Percentiles rank a stretch among this genome's conserved stretches.
phyloP scores from a whole-genome alignment of 2,888 invertebrate species.

The Agonopterix subpropinquella region DNA sequence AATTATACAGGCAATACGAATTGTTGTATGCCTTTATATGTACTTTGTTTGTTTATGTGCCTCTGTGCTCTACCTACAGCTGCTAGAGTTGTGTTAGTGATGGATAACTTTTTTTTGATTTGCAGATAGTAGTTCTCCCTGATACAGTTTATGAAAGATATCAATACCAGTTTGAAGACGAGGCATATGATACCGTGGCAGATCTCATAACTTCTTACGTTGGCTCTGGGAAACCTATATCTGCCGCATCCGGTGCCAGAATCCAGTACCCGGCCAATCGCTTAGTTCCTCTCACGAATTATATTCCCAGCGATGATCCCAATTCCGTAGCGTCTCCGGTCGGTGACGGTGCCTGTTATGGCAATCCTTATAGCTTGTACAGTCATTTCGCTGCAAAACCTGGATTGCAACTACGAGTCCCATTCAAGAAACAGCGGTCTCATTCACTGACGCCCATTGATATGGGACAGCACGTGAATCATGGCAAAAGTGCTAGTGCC shows the following conservation, averaged over 20 bases:
- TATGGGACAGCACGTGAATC: slow-evolving; percentile 57
- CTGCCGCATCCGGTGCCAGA: slow-evolving; percentile 90
- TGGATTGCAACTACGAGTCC: slow-evolving; percentile 52
- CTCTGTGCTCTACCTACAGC: too few relatives aligned
- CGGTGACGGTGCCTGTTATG: slow-evolving; percentile 44
- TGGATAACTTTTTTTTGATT: slow-evolving; percentile 8
- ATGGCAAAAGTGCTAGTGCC: slow-evolving; percentile 81
- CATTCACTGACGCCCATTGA: slow-evolving; percentile 83
- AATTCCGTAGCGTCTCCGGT: slow-evolving; percentile 44
- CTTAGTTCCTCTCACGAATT: slow-evolving; percentile 85
- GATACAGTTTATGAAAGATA: slow-evolving; percentile 94
- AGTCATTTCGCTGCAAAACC: slow-evolving; percentile 63
- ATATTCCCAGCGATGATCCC: slow-evolving; percentile 61
- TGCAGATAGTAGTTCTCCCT: slow-evolving; percentile 87
- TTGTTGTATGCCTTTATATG: too few relatives aligned
- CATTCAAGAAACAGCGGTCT: slow-evolving; percentile 80
- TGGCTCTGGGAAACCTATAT: slow-evolving; percentile 92
- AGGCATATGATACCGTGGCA: slow-evolving; percentile 93
- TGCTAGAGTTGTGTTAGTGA: too few relatives aligned
- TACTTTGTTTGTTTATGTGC: too few relatives aligned
- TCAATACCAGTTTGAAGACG: slow-evolving; percentile 96
- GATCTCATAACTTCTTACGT: slow-evolving; percentile 96
- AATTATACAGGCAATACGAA: neutral
- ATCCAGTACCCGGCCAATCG: slow-evolving; percentile 91
- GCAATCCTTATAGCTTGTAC: slow-evolving; percentile 66